Percentiles rank a stretch among this genome's conserved stretches.
These are phyloP conservation scores for Nylanderia fulva DNA, from an alignment of 1,140 invertebrate species.

Conservation along the genomic window DNA sequence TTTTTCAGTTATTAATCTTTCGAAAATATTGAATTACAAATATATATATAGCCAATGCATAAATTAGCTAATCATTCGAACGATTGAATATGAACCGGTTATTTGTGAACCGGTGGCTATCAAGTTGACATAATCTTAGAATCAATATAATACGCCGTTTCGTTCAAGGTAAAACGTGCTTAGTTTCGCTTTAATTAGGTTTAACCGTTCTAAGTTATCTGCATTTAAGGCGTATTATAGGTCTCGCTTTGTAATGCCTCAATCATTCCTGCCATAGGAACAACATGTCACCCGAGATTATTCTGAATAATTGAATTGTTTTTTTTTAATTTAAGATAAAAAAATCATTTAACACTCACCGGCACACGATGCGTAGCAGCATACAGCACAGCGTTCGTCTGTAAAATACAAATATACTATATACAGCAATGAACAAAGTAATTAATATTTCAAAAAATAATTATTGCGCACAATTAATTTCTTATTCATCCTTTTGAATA, in stretches of 20 bases:
- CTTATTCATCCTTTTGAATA: too few species aligned
- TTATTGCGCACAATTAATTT: too few species aligned
- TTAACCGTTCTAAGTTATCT: conserved; percentile 45
- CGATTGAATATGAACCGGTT: conserved; percentile 10
- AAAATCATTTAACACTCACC: too few species aligned
- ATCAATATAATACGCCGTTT: conserved; percentile 41
- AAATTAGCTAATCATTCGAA: neutral
- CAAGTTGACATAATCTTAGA: conserved; percentile 19
- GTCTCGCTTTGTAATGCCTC: conserved; percentile 23
- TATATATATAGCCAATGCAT: neutral
- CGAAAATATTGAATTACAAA: neutral
- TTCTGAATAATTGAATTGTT: neutral
- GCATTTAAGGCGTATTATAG: conserved; percentile 24
- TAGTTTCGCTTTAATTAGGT: conserved; percentile 45
- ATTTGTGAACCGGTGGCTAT: neutral
- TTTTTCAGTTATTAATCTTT: neutral
- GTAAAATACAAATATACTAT: too few species aligned
- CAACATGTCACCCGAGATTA: conserved; percentile 9
- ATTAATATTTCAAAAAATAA: too few species aligned
- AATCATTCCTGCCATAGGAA: conserved; percentile 28
- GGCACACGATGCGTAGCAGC: too few species aligned
- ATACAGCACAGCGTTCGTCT: too few species aligned
- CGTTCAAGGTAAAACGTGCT: conserved; percentile 59
- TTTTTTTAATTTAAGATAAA: too few species aligned
- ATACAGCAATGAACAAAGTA: too few species aligned